Evolutionary conservation across 2,888 invertebrate genomes (phyloP), one percentile per base, ranked within the genome.

Genomic region (Linyphia triangularis): DNA sequence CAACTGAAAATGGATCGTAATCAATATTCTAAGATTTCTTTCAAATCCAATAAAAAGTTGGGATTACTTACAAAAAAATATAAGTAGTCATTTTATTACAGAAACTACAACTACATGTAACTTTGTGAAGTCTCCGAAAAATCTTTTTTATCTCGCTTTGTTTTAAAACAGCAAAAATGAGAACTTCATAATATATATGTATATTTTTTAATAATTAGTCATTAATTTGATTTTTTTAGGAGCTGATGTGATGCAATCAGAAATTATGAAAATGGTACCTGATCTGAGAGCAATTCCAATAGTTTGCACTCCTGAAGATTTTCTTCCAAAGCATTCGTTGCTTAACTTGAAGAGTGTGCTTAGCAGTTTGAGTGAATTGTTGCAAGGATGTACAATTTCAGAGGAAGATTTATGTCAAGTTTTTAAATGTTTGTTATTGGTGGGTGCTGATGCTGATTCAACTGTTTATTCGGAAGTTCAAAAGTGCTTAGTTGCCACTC

Each of bases 161-260:
- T n/a, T n/a, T n/a, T n/a, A n/a, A n/a, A n/a, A n/a, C n/a, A n/a
- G n/a, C n/a, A n/a, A n/a, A n/a, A n/a, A n/a, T n/a, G n/a, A n/a
- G n/a, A n/a, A n/a, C n/a, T n/a, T n/a, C n/a, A n/a, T n/a, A n/a
- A n/a, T n/a, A n/a, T n/a, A n/a, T n/a, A n/a, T n/a, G n/a, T n/a
- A n/a, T n/a, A n/a, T n/a, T n/a, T n/a, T n/a, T 57, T n/a, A 43
- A n/a, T 51, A 51, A 51, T n/a, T 6, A n/a, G n/a, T 51, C 1
- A 26, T 67, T 30, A 26, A 1, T 9, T n/a, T 40, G 22, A 57
- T 37, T 65, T 6, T 79, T 79, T 67, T 57, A 79, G 79, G 79
- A 51, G 79, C 67, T 57, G 51, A 67, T 65, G n/a, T 51, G 6
- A 43, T 24, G n/a, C 43, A 51, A 1, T 9, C 6, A 30, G 24